phyloP scores from a whole-genome alignment of 2,113 vertebrate species.

The Aegithalos caudatus region DNA sequence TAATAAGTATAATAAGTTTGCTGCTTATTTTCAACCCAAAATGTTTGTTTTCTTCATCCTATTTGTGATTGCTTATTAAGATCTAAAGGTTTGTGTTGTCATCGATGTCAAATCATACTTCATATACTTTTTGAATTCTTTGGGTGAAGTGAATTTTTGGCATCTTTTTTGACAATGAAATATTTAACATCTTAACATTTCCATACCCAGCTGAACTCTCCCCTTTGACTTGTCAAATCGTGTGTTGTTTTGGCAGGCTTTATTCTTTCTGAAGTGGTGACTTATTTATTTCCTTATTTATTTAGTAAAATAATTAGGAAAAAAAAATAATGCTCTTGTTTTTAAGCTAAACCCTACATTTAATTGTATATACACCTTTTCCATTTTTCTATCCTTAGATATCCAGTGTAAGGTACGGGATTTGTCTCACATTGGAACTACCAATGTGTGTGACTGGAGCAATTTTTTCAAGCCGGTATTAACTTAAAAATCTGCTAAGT shows the following conservation, averaged over 20 bases:
- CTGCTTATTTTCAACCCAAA: slow-evolving; percentile 30
- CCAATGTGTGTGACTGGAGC: slow-evolving; percentile 29
- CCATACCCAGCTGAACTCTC: neutral
- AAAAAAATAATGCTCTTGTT: neutral
- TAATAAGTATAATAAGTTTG: no score
- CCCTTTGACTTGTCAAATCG: neutral
- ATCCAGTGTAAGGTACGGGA: neutral
- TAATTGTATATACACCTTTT: neutral
- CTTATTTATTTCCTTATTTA: neutral
- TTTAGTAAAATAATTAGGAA: neutral
- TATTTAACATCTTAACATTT: neutral
- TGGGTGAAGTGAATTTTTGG: neutral
- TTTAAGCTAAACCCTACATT: neutral
- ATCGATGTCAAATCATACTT: neutral
- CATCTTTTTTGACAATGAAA: neutral
- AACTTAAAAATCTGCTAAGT: neutral
- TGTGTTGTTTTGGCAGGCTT: neutral
- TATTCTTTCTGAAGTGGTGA: neutral
- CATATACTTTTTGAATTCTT: neutral
- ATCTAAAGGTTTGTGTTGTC: neutral
- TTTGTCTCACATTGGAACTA: slow-evolving; percentile 37
- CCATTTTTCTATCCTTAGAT: neutral
- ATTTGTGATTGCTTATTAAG: slow-evolving; percentile 16
- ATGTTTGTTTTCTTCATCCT: slow-evolving; percentile 52
- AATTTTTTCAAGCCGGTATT: slow-evolving; percentile 50